A percentile compares a stretch with the other conserved stretches of the same genome.
phyloP scores from a whole-genome alignment of 2,888 invertebrate species.

The Polylopha cassiicola region DNA sequence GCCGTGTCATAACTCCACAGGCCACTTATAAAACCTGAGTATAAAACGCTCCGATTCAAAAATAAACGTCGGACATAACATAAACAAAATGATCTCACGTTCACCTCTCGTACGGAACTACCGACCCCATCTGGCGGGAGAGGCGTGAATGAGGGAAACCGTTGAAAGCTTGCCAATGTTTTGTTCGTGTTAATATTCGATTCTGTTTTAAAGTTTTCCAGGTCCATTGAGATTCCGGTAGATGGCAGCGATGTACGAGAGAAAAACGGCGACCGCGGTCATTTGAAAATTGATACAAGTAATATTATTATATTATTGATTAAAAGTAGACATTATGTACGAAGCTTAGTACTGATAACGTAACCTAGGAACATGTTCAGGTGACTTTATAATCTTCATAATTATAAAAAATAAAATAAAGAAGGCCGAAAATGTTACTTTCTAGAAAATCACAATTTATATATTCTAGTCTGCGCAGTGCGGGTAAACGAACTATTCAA shows the following conservation, averaged over 20 bases:
- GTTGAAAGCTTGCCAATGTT: conserved; percentile 41
- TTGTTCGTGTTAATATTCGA: conserved; percentile 27
- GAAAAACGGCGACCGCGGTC: not conserved
- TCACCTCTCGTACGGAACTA: conserved; percentile 9
- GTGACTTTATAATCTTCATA: too few relatives aligned
- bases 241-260: conserved; percentile 34
- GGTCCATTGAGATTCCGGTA: conserved; percentile 25
- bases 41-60: conserved; percentile 60
- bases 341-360: too few relatives aligned
- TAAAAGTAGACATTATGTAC: not conserved
- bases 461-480: too few relatives aligned
- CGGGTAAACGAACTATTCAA: too few relatives aligned
- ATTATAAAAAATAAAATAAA: too few relatives aligned
- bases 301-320: not conserved
- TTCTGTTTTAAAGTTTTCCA: conserved; percentile 26
- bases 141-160: conserved; percentile 36
- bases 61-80: conserved; percentile 60
- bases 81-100: conserved; percentile 43
- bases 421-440: too few relatives aligned
- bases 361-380: too few relatives aligned
- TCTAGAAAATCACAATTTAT: too few relatives aligned
- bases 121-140: conserved; percentile 49
- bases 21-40: conserved; percentile 54
- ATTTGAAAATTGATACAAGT: not conserved
- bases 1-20: conserved; percentile 56